A percentile compares a stretch with the other conserved stretches of the same genome.
Evolutionary conservation across 2,113 vertebrate species (phyloP).

Genomic region (Pituophis catenifer): DNA sequence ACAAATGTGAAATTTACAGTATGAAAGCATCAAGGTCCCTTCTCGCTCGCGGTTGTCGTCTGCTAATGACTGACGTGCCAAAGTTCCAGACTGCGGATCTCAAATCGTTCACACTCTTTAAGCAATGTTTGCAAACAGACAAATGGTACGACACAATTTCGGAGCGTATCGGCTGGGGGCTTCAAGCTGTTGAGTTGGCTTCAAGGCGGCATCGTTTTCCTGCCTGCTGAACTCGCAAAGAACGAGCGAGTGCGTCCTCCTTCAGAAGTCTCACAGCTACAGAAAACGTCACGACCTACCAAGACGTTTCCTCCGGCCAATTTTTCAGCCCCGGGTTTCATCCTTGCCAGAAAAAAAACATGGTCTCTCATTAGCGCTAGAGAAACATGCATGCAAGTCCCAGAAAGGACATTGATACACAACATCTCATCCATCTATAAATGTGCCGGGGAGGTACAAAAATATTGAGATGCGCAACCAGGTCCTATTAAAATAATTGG

Average conservation of each 20-base stretch:
- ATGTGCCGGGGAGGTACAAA: neutral
- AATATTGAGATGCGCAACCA: neutral
- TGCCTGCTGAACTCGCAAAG: neutral
- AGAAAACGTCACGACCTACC: neutral
- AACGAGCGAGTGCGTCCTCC: neutral
- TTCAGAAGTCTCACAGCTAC: neutral
- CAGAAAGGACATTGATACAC: neutral
- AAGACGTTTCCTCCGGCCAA: neutral
- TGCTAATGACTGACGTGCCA: neutral
- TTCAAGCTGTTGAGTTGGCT: slow-evolving; percentile 18
- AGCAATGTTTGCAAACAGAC: slow-evolving; percentile 9
- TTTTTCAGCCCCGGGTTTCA: too few species aligned
- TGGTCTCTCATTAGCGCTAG: neutral
- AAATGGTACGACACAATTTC: neutral
- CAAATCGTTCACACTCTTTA: neutral
- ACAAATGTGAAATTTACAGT: neutral
- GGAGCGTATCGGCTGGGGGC: neutral
- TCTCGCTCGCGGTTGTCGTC: neutral
- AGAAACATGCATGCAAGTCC: neutral
- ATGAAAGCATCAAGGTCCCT: neutral
- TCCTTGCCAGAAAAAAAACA: neutral
- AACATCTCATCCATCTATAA: neutral
- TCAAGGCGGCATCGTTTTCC: neutral
- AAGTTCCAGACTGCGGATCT: neutral
- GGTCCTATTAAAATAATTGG: neutral